These are phyloP conservation scores for Carcinoscorpius rotundicauda DNA, from an alignment of 1,140 invertebrate species.

Conservation along the genomic window DNA sequence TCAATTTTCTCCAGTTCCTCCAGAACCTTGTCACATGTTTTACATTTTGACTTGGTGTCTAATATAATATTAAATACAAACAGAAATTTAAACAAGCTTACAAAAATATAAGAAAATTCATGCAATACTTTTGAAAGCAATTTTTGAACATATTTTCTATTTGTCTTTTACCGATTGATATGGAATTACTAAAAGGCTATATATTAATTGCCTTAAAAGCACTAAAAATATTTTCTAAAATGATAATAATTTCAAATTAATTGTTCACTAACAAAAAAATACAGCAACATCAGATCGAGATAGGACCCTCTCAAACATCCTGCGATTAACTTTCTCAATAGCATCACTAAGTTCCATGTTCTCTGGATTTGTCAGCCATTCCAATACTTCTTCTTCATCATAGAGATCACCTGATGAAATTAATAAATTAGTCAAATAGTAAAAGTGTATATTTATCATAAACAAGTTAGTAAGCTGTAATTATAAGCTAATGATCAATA, in stretches of 20 bases:
- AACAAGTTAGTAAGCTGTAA: too few relatives aligned
- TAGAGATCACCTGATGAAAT: slow-evolving; percentile 54
- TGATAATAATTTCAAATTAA: neutral
- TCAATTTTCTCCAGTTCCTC: slow-evolving; percentile 51
- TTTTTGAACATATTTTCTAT: too few relatives aligned
- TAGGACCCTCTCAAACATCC: slow-evolving; percentile 34
- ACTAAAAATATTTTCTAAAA: slow-evolving; percentile 11
- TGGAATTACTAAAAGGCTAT: too few relatives aligned
- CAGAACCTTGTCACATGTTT: slow-evolving; percentile 78
- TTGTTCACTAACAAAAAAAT: slow-evolving; percentile 74
- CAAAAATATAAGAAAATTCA: too few relatives aligned
- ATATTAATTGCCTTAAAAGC: neutral
- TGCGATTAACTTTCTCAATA: slow-evolving; percentile 35
- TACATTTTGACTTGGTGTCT: slow-evolving; percentile 81
- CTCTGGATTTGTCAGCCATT: slow-evolving; percentile 84
- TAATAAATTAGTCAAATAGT: too few relatives aligned
- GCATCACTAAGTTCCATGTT: slow-evolving; percentile 87
- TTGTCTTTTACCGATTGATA: too few relatives aligned
- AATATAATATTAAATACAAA: slow-evolving; percentile 17
- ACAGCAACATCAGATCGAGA: slow-evolving; percentile 46
- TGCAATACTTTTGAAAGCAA: too few relatives aligned
- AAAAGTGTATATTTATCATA: too few relatives aligned
- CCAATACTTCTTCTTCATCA: slow-evolving; percentile 83
- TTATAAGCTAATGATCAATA: too few relatives aligned
- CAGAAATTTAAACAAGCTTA: too few relatives aligned